These are phyloP conservation scores for Danaus chrysippus DNA, from an alignment of 2,888 invertebrate genomes.

Conservation along the genomic window DNA sequence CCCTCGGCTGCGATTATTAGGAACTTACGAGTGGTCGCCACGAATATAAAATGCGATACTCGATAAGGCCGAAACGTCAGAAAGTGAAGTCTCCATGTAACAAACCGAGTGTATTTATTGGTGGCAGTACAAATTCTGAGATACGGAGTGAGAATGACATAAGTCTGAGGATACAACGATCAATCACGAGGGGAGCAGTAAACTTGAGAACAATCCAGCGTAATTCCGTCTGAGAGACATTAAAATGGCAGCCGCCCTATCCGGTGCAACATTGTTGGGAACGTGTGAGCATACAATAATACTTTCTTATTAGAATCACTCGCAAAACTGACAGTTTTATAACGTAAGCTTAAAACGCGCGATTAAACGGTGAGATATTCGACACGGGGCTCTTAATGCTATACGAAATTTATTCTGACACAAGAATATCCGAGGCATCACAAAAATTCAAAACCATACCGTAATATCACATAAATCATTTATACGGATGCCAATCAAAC, in stretches of 20 bases:
- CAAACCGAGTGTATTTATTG: slow-evolving; percentile 68
- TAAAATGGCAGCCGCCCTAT: slow-evolving; percentile 77
- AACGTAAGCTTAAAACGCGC: slow-evolving; percentile 30
- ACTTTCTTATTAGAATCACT: slow-evolving; percentile 54
- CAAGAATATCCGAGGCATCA: slow-evolving; percentile 36
- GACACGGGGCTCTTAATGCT: slow-evolving; percentile 27
- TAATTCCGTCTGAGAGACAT: slow-evolving; percentile 78
- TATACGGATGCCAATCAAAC: slow-evolving; percentile 67
- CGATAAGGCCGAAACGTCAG: background rate
- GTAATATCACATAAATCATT: slow-evolving; percentile 73
- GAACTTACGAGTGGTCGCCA: slow-evolving; percentile 19
- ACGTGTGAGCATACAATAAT: slow-evolving; percentile 45
- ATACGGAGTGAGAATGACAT: slow-evolving; percentile 74
- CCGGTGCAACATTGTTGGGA: slow-evolving; percentile 75
- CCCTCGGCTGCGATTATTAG: too few species aligned
- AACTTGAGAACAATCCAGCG: slow-evolving; percentile 78
- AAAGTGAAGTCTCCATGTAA: slow-evolving; percentile 36
- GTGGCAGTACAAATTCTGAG: slow-evolving; percentile 69
- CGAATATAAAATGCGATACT: slow-evolving; percentile 8
- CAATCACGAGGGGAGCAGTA: slow-evolving; percentile 75
- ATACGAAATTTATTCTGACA: slow-evolving; percentile 20
- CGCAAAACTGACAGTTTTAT: slow-evolving; percentile 40
- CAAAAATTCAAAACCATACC: slow-evolving; percentile 44
- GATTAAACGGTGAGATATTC: slow-evolving; percentile 33
- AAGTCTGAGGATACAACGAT: slow-evolving; percentile 76